Evolutionary conservation across 1,140 invertebrate genomes (phyloP).

Genomic region (Drosophila athabasca): DNA sequence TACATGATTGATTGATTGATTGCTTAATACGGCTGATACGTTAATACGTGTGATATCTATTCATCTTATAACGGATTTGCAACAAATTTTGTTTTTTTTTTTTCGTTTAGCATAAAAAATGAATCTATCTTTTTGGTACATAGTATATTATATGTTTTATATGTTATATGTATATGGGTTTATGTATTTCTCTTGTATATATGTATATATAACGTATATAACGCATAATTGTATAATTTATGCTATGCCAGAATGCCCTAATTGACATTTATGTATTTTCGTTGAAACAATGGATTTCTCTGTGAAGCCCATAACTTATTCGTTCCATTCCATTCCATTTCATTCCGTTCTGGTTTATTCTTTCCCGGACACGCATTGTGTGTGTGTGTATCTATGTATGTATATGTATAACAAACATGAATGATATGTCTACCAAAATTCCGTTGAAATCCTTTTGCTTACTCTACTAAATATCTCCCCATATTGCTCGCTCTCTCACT

Average conservation of each 20-base stretch:
- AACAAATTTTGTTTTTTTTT: constrained; percentile 7
- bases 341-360: neutral
- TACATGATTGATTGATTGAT: constrained; percentile 40
- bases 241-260: constrained; percentile 37
- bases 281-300: constrained; percentile 48
- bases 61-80: constrained; percentile 23
- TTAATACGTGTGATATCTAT: constrained; percentile 19
- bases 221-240: constrained; percentile 49
- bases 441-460: constrained; percentile 10
- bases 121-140: constrained; percentile 39
- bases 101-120: neutral
- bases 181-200: constrained; percentile 23
- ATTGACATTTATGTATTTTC: constrained; percentile 44
- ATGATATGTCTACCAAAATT: constrained; percentile 41
- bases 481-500: neutral
- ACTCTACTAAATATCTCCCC: neutral
- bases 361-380: neutral
- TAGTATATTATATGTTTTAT: neutral
- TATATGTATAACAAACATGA: constrained; percentile 34
- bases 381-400: neutral
- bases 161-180: no score
- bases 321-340: constrained; percentile 1
- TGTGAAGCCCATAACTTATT: neutral
- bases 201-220: constrained; percentile 34
- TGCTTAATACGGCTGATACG: constrained; percentile 12